Percentiles rank a stretch among this genome's conserved stretches.
phyloP scores from a whole-genome alignment of 2,797 vertebrate species.

The Pantherophis alleghaniensis region DNA sequence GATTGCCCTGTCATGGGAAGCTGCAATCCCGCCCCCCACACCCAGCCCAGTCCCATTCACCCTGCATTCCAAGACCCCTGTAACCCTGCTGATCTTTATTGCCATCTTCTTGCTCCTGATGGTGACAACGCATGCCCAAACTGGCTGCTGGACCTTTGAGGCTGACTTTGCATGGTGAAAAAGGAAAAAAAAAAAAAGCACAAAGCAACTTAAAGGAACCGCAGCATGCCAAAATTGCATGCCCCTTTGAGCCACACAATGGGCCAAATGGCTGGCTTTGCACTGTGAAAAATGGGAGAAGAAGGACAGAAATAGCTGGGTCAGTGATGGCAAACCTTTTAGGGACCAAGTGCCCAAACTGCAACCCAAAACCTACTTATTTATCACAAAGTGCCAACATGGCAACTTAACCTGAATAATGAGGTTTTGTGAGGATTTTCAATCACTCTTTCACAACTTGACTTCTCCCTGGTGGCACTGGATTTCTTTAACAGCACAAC shows the following conservation, averaged over 20 bases:
- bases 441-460: no score
- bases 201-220: not conserved
- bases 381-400: no score
- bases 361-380: no score
- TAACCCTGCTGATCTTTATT: not conserved
- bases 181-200: not conserved
- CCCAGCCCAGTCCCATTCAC: not conserved
- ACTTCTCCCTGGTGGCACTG: no score
- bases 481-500: no score
- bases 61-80: not conserved
- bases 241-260: not conserved
- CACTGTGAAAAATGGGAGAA: not conserved
- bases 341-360: no score
- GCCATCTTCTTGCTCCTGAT: not conserved
- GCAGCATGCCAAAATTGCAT: not conserved
- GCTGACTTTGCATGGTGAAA: not conserved
- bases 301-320: not conserved
- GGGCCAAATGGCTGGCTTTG: not conserved
- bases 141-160: not conserved
- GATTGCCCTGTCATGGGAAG: not conserved
- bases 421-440: no score
- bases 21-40: not conserved
- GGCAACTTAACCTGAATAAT: no score
- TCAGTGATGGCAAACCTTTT: no score
- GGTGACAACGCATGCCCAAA: fast-evolving